Evolutionary conservation across 2,113 vertebrate species (phyloP), one percentile per base, ranked within the genome.

Genomic region (Aramus guarauna): DNA sequence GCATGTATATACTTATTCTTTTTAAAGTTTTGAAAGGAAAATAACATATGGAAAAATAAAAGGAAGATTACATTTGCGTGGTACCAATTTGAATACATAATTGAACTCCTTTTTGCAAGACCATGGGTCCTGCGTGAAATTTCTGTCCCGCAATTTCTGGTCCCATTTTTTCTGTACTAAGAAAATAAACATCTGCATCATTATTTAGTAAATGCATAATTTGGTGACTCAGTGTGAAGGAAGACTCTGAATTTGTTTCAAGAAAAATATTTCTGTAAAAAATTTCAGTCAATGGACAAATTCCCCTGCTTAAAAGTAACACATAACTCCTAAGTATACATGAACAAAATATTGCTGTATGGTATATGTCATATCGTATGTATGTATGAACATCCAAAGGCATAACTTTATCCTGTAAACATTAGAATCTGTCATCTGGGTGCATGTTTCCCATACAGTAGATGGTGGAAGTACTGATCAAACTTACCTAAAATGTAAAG

Each of bases 1-100:
- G 11, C 47, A 34, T 56, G 32, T 88, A 58, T 87, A 39, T 66
- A 59, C 62, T 81, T 60, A 75, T 41, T 94, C 50, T 62, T 92
- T 96, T 94, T 77, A 41, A 75, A 91, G 52, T 76, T 96, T 76
- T 76, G 37, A 92, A 96, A 88, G 63, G 59, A 91, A 96, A 96
- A 96, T 88, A 95, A 88, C 75, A 80, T 93, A 80, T 81, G 17
- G 19, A 12, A 13, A 4, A n/a, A 76, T 82, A 96, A 85, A 20
- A 0, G 11, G 18, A 41, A 1, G 2, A 43, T 64, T 73, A 15
- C 13, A 24, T 64, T 83, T 64, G 6, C 23, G 7, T 64, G 53
- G 29, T 34, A 41, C 12, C 29, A 43, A 15, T 59, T 64, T 60
- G 15, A 78, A 50, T 74, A 71, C 32, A 85, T 90, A 71, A 55